phyloP scores from a whole-genome alignment of 2,888 invertebrate genomes.

The Coecobrya sp. region DNA sequence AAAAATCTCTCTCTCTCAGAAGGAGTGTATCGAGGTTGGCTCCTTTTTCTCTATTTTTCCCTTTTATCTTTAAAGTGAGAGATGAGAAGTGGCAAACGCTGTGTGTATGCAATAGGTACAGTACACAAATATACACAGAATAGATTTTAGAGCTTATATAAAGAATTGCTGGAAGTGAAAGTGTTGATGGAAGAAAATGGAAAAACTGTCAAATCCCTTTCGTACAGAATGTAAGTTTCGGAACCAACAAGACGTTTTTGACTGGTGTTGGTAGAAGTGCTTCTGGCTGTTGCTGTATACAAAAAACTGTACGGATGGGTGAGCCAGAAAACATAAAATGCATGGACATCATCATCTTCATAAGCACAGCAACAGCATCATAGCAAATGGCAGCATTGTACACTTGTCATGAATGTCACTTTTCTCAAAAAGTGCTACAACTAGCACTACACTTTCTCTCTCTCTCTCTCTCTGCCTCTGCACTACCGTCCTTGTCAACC shows the following conservation, averaged over 20 bases:
- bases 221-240: constrained; percentile 27
- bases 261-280: constrained; percentile 37
- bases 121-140: neutral
- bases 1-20: constrained; percentile 10
- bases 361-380: neutral
- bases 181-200: constrained; percentile 73
- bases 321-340: constrained; percentile 53
- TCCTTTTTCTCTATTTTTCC: neutral
- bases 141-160: constrained; percentile 33
- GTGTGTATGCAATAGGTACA: neutral
- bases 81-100: constrained; percentile 39
- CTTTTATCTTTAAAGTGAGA: constrained; percentile 31
- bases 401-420: constrained; percentile 69
- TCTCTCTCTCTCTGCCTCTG: neutral
- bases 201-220: constrained; percentile 69
- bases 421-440: constrained; percentile 56
- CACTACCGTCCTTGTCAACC: constrained; percentile 60
- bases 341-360: constrained; percentile 59
- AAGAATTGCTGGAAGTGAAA: constrained; percentile 64
- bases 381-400: constrained; percentile 47
- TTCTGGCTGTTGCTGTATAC: constrained; percentile 2
- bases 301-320: constrained; percentile 22
- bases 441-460: constrained; percentile 10
- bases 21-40: neutral
- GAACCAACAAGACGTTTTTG: constrained; percentile 58